Conservation (phyloP, 1,140 invertebrate genomes). For the Mercenaria mercenaria region DNA sequence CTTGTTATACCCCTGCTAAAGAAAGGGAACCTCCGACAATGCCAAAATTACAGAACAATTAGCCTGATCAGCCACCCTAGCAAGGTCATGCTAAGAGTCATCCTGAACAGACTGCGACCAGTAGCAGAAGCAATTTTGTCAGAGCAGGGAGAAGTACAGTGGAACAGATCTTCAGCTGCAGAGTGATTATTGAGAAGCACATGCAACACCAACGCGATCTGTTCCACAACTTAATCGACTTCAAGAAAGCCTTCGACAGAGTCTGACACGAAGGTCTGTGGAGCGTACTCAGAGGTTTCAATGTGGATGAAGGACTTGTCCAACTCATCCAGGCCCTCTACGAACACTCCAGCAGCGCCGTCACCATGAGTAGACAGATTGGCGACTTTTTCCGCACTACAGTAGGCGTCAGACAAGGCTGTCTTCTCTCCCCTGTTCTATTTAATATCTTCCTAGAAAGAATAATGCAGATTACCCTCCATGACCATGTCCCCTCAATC, state of each 20-base stretch:
- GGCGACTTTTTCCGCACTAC: background rate
- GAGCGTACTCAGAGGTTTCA: no score
- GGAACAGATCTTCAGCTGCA: background rate
- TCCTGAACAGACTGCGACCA: no score
- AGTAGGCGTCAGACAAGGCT: background rate
- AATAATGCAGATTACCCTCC: background rate
- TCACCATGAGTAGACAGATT: background rate
- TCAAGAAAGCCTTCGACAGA: no score
- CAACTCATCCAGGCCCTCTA: background rate
- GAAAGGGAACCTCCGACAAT: constrained; percentile 67
- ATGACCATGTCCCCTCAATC: background rate
- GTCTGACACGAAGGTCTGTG: no score
- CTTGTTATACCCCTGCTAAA: constrained; percentile 68
- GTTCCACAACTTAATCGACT: no score
- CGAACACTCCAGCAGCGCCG: background rate
- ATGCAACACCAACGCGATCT: no score
- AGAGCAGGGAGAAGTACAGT: background rate
- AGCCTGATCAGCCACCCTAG: no score
- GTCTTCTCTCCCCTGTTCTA: background rate
- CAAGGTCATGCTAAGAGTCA: no score
- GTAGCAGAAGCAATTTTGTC: background rate
- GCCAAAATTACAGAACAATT: constrained; percentile 69
- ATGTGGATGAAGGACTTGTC: no score
- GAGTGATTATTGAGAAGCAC: background rate
- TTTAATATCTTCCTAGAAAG: background rate